These are phyloP conservation scores for Chrysopilus asiliformis DNA, from an alignment of 2,888 invertebrate genomes.

Conservation along the genomic window DNA sequence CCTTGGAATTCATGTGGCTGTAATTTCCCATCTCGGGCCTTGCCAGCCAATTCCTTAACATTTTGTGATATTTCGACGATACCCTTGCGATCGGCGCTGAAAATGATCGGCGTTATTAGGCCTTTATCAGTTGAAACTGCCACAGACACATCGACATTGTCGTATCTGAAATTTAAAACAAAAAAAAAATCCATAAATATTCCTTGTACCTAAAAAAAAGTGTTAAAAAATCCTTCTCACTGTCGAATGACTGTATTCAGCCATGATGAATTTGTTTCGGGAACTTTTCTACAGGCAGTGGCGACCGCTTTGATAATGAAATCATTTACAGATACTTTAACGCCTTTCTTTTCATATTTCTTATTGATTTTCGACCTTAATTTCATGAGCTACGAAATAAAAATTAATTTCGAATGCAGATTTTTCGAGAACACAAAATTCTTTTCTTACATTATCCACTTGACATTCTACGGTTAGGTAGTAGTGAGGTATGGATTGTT, in stretches of 20 bases:
- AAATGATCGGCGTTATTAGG: slow-evolving; percentile 92
- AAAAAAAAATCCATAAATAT: neutral
- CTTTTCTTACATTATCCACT: slow-evolving; percentile 55
- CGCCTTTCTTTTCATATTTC: slow-evolving; percentile 57
- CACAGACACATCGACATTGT: slow-evolving; percentile 88
- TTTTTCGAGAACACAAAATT: too few species aligned
- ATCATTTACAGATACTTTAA: slow-evolving; percentile 91
- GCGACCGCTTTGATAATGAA: slow-evolving; percentile 92
- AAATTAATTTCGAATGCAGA: too few species aligned
- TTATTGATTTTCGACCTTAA: slow-evolving; percentile 70
- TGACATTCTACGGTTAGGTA: slow-evolving; percentile 79
- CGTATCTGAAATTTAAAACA: slow-evolving; percentile 45
- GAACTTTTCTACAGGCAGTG: slow-evolving; percentile 75
- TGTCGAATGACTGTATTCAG: slow-evolving; percentile 84
- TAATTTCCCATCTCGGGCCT: slow-evolving; percentile 78
- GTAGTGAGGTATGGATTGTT: slow-evolving; percentile 93
- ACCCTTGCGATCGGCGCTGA: slow-evolving; percentile 81
- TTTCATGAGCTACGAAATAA: slow-evolving; percentile 37
- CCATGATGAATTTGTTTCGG: slow-evolving; percentile 92
- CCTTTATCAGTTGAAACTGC: slow-evolving; percentile 94
- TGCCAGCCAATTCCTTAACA: slow-evolving; percentile 66
- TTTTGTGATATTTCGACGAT: slow-evolving; percentile 67
- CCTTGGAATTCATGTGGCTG: slow-evolving; percentile 94
- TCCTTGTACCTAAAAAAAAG: neutral
- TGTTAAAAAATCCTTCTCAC: slow-evolving; percentile 45